phyloP scores from a whole-genome alignment of 2,888 invertebrate genomes.

The Sminthurinus aureus region DNA sequence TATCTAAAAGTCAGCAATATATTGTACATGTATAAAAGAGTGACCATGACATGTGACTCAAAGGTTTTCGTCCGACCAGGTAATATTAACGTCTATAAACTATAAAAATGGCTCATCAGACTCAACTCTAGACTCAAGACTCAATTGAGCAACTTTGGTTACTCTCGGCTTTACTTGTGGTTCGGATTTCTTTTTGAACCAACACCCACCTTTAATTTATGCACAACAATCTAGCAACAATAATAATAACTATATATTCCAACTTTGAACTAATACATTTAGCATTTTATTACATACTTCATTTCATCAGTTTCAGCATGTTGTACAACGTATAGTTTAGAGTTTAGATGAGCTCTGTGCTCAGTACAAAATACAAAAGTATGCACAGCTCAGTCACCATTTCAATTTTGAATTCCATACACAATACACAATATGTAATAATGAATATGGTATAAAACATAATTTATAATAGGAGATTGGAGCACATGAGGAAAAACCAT shows the following conservation, averaged over 20 bases:
- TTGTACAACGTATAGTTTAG: too few species aligned
- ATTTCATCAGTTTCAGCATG: too few species aligned
- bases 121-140: too few species aligned
- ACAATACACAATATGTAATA: too few species aligned
- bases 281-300: too few species aligned
- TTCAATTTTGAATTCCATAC: too few species aligned
- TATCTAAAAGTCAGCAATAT: background rate
- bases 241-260: background rate
- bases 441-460: too few species aligned
- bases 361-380: too few species aligned
- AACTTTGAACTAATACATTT: background rate
- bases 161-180: background rate
- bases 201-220: conserved; percentile 23
- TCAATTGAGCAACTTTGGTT: conserved; percentile 4
- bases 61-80: conserved; percentile 5
- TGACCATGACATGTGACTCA: conserved; percentile 14
- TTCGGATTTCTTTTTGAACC: background rate
- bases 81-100: conserved; percentile 13
- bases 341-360: too few species aligned
- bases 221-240: background rate
- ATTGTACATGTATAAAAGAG: background rate
- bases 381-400: too few species aligned
- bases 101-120: conserved; percentile 13
- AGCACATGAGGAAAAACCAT: too few species aligned
- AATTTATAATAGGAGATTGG: too few species aligned